phyloP scores from a whole-genome alignment of 2,888 invertebrate genomes.

The Caenorhabditis sulstoni region DNA sequence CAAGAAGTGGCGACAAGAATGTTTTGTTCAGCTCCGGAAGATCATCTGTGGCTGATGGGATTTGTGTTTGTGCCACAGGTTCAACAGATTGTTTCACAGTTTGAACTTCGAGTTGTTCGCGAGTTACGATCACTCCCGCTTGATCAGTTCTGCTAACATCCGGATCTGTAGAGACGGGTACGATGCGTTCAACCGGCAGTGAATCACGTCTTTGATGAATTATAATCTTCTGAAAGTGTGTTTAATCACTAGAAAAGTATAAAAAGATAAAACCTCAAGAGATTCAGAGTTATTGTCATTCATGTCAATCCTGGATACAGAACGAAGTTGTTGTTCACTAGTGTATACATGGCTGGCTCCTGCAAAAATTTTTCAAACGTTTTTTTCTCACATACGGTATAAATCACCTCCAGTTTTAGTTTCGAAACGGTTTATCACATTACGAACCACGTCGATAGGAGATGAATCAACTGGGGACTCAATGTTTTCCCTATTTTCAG shows the following conservation, averaged over 20 bases:
- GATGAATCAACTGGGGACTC: constrained; percentile 45
- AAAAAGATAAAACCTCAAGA: neutral
- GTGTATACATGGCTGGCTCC: constrained; percentile 7
- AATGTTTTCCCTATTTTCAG: constrained; percentile 22
- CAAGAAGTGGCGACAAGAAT: constrained; percentile 7
- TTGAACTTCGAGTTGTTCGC: constrained; percentile 4
- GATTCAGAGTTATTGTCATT: constrained; percentile 34
- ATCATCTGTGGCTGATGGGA: neutral
- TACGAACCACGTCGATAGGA: constrained; percentile 57
- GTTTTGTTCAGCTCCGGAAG: neutral
- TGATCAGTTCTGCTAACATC: neutral
- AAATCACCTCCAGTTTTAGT: constrained; percentile 47
- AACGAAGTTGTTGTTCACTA: constrained; percentile 16
- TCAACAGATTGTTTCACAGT: constrained; percentile 1
- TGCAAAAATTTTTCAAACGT: neutral
- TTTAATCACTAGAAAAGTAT: neutral
- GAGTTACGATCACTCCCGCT: constrained; percentile 1
- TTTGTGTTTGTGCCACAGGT: neutral
- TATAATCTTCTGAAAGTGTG: constrained; percentile 19
- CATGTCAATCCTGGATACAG: constrained; percentile 52
- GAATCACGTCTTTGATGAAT: constrained; percentile 25
- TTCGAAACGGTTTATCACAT: constrained; percentile 62
- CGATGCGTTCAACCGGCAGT: constrained; percentile 16
- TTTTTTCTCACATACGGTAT: neutral
- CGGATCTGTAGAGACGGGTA: constrained; percentile 1